Base-by-base conservation (phyloP, 2,113 vertebrate species). In the Fregetta grallaria region DNA sequence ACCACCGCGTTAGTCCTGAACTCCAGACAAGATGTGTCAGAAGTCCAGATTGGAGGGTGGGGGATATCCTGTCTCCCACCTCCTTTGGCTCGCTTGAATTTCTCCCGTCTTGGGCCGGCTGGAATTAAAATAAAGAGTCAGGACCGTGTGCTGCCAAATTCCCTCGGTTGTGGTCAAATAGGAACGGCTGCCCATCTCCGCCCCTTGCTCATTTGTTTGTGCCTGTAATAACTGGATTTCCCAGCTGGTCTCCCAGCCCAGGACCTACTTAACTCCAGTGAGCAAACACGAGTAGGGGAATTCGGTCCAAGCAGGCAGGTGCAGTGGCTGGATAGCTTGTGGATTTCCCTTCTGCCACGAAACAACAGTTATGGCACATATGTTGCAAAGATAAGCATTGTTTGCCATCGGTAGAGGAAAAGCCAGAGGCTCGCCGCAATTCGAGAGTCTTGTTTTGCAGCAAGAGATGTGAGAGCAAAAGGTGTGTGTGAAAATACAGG, bases 241-340 rank as follows among this genome's bases (percentile, higher is more conserved):
- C 84, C 94, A 96, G 96, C 94, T 96, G 94, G 68, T 56, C 36
- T 78, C 76, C 93, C 93, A 94, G 88, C 85, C 87, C 74, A 66
- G 92, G 71, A 83, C 90, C 92, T 88, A 74, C 78, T 92, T 66
- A 86, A 91, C 72, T 95, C 92, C 91, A 65, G 67, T 18, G n/a
- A 90, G 47, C 88, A 90, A 96, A 92, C 53, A 93, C 0, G 14
- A 76, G 66, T n/a, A 22, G 63, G 40, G 93, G 92, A 95, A 94
- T 92, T 83, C 1, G 0, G 71, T 97, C 94, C 96, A 96, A 96
- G 81, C 62, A 36, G 94, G 93, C 95, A 97, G 94, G 93, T 96
- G 96, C 87, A 44, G 93, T 53, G 90, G 88, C 85, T 96, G 95
- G 90, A 88, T 73, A 84, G 95, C 95, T 92, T 83, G 93, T 96